Base-by-base conservation (phyloP, 2,888 invertebrate species). In the Drosophila dives region DNA sequence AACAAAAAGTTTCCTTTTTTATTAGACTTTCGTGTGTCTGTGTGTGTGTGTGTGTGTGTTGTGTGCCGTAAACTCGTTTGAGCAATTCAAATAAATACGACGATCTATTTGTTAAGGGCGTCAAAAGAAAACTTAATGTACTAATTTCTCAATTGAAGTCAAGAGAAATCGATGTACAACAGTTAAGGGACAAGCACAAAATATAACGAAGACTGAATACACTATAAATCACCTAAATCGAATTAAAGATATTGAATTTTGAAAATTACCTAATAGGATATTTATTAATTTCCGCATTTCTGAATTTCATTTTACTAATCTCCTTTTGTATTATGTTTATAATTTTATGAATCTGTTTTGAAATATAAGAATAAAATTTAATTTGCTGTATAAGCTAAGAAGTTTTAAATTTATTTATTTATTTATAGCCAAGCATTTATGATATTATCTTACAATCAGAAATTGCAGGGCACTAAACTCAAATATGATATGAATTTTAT, bases 61-160 rank as follows among this genome's bases (percentile, higher is more conserved):
- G 45, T 45, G 72, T 55, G 70, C 60, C 56, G 58, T 65, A 80
- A 75, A 73, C 82, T 80, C 72, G 78, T 82, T 86, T 82, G 70
- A 80, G 87, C 80, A 84, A 82, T 84, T 86, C 87, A 86, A 84
- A 84, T 84, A 84, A 84, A 84, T 84, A 69, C 80, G 78, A 64
- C 80, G 82, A 82, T 87, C 82, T 86, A 75, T 87, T 84, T 84
- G 85, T 75, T 69, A 56, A 73, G 73, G 85, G 87, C 82, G 78
- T 84, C 83, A 84, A 87, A 87, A 80, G 80, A 62, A 87, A 80
- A 84, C 80, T 90, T 91, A 91, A 90, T 89, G 91, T 81, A 89
- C 90, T 90, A 91, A 91, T 91, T 91, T 90, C 91, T 89, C 91
- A 91, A 91, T 91, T 87, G 89, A 89, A 86, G 81, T 79, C 75